A percentile compares a stretch with the other conserved stretches of the same genome.
phyloP scores from a whole-genome alignment of 1,140 invertebrate species.

The Drosophila pruinosa region DNA sequence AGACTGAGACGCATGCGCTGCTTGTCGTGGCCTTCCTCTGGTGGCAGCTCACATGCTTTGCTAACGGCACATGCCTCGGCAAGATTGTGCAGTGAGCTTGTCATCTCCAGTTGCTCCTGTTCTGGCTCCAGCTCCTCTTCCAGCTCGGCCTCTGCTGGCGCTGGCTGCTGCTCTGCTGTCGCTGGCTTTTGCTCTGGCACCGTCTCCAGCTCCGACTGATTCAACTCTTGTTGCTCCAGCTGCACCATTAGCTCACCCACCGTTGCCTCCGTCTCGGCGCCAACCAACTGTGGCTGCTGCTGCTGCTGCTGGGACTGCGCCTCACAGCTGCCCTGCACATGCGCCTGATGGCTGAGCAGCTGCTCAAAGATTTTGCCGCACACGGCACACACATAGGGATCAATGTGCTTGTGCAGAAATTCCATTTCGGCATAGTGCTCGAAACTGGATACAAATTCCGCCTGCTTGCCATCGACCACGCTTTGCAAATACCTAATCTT shows the following conservation, averaged over 20 bases:
- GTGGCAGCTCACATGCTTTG: not conserved
- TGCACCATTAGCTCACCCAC: slow-evolving; percentile 34
- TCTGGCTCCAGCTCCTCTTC: too few relatives aligned
- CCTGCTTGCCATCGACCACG: slow-evolving; percentile 57
- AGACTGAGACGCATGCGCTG: slow-evolving; percentile 42
- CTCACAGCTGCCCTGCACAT: slow-evolving; percentile 56
- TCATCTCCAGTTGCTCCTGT: not conserved
- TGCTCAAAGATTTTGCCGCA: slow-evolving; percentile 74
- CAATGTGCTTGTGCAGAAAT: slow-evolving; percentile 73
- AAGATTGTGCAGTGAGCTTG: slow-evolving; percentile 1
- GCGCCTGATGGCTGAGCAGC: slow-evolving; percentile 48
- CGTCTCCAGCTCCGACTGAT: not conserved
- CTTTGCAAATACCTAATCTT: slow-evolving; percentile 70
- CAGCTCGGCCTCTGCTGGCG: not conserved
- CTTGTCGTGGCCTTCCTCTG: not conserved
- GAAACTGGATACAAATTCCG: slow-evolving; percentile 52
- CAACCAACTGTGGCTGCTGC: not conserved
- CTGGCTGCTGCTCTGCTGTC: not conserved
- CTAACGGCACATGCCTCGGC: not conserved
- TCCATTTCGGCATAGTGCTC: slow-evolving; percentile 67
- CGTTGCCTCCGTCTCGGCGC: not conserved
- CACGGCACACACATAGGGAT: slow-evolving; percentile 67
- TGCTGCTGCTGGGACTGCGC: not conserved
- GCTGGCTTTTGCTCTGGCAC: too few relatives aligned
- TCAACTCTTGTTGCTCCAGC: slow-evolving; percentile 8